Evolutionary conservation across 2,113 vertebrate genomes (phyloP).

Genomic region (Ictalurus furcatus): DNA sequence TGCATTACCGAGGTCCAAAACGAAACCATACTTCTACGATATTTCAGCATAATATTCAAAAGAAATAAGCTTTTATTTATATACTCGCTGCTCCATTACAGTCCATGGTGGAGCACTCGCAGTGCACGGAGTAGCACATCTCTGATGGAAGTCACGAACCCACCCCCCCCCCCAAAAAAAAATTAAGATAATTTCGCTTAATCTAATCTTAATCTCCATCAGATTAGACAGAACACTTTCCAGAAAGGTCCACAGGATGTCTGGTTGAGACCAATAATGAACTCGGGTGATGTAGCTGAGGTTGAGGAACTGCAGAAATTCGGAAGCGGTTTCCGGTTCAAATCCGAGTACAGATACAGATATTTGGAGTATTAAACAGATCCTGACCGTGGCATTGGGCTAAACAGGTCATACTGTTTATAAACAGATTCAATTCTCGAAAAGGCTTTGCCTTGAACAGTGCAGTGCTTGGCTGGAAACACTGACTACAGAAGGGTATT

Average conservation of each 20-base stretch:
- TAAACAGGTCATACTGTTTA: not conserved
- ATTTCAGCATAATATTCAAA: not conserved
- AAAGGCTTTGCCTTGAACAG: not conserved
- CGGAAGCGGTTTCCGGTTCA: not conserved
- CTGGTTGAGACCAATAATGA: not conserved
- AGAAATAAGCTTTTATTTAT: not conserved
- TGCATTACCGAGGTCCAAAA: not conserved
- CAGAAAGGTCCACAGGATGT: not conserved
- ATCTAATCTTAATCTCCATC: not conserved
- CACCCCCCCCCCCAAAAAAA: too few relatives aligned
- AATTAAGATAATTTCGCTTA: not conserved
- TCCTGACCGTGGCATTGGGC: not conserved
- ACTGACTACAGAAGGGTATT: not conserved
- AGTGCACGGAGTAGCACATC: not conserved
- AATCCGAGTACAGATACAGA: not conserved
- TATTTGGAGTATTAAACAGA: not conserved
- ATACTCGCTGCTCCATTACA: not conserved
- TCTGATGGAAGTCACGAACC: not conserved
- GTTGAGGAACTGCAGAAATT: not conserved
- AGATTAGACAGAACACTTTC: not conserved
- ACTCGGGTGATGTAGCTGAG: not conserved
- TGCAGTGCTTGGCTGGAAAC: not conserved
- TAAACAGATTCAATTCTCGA: not conserved
- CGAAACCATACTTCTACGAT: not conserved
- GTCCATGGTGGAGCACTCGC: not conserved